These are phyloP conservation scores for Poecilobothrus nobilitatus DNA, from an alignment of 2,888 invertebrate genomes.

Conservation along the genomic window DNA sequence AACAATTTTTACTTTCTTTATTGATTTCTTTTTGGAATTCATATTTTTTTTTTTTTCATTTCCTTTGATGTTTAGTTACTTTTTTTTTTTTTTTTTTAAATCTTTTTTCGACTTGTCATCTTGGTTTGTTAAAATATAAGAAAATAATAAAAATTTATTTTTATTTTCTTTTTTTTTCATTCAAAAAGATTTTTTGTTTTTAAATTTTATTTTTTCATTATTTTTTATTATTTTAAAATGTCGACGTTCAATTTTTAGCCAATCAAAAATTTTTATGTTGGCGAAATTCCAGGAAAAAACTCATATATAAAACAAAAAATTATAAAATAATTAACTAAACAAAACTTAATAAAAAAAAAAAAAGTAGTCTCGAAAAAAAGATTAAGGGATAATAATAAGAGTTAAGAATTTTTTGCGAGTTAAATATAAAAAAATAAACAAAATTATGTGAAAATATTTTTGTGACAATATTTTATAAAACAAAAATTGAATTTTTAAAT, in stretches of 20 bases:
- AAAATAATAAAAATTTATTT: neutral
- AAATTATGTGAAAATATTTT: no score
- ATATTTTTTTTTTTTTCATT: neutral
- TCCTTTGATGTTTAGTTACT: no score
- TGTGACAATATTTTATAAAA: no score
- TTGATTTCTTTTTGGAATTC: neutral
- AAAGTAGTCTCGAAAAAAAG: no score
- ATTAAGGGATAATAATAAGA: no score
- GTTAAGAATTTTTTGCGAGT: no score
- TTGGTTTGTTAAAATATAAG: neutral
- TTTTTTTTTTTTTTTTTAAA: neutral
- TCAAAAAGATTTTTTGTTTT: neutral
- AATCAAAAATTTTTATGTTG: slow-evolving; percentile 8
- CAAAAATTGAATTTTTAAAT: no score
- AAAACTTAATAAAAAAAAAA: no score
- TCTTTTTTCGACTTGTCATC: neutral
- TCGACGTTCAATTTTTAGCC: neutral
- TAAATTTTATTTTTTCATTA: neutral
- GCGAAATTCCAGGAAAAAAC: neutral
- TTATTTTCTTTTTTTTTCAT: neutral
- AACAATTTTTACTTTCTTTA: neutral
- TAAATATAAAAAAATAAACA: no score
- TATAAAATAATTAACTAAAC: neutral
- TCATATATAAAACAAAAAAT: neutral
- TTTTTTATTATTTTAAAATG: neutral